A percentile compares a stretch with the other conserved stretches of the same genome.
phyloP scores from a whole-genome alignment of 2,113 vertebrate genomes.

The Phocoena sinus region DNA sequence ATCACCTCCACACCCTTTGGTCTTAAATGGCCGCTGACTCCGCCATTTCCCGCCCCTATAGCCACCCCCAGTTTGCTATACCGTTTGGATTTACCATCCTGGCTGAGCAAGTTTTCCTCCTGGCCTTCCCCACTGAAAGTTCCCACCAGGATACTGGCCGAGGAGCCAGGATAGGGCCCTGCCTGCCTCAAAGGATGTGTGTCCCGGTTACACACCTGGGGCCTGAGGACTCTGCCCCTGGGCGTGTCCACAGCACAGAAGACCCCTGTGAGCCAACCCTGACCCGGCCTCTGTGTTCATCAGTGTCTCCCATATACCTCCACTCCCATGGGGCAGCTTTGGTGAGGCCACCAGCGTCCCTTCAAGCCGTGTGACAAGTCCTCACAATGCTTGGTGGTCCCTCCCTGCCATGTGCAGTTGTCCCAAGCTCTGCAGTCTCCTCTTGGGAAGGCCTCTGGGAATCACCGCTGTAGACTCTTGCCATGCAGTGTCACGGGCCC shows the following conservation, averaged over 20 bases:
- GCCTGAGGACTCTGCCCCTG: no score
- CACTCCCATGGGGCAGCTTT: neutral
- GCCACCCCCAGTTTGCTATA: accelerated
- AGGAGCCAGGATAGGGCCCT: neutral
- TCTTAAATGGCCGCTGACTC: neutral
- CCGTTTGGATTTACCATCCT: no score
- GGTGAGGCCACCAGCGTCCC: accelerated
- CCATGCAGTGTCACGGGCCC: accelerated
- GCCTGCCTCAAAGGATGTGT: neutral
- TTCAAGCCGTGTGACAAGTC: neutral
- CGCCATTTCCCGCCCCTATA: accelerated
- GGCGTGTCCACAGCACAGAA: accelerated
- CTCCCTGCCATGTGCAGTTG: no score
- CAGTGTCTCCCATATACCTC: accelerated
- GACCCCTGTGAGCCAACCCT: neutral
- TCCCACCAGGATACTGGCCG: accelerated
- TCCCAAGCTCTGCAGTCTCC: neutral
- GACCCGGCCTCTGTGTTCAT: neutral
- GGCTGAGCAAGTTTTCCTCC: accelerated
- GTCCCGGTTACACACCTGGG: accelerated
- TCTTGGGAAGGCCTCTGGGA: neutral
- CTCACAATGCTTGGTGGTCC: neutral
- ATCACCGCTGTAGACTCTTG: accelerated
- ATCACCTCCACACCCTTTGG: accelerated
- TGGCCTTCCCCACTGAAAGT: accelerated